Evolutionary conservation across 1,140 invertebrate genomes (phyloP), one percentile per base, ranked within the genome.

Genomic region (Phthorimaea operculella): DNA sequence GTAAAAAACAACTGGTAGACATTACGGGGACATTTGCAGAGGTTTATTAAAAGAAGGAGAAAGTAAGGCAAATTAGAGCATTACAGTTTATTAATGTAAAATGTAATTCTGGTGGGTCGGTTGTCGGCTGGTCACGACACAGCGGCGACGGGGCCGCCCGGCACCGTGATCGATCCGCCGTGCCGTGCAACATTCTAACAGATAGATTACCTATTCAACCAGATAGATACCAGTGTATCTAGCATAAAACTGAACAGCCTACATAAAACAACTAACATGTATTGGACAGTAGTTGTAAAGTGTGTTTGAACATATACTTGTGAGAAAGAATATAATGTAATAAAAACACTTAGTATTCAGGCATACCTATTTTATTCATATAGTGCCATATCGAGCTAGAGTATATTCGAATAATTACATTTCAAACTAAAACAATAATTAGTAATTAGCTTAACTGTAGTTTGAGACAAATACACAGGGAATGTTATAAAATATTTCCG

Each of bases 11-110:
- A 84, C 81, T 84, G 81, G 69, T 84, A 72, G 60, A 80, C 67
- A 76, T 76, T 72, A 77, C 74, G 54, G 70, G 67, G 72, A 64
- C 64, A 63, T 68, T 79, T 78, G 66, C 69, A 72, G 70, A 66
- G 71, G 74, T 74, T 80, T 77, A 77, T 83, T 79, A 80, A 79
- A 83, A 79, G 81, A 80, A 81, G 59, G 66, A 72, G 65, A 80
- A 81, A 80, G 79, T 82, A 75, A 75, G 70, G 67, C 58, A 78
- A 83, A 83, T 81, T 84, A 83, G 69, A 81, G 73, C 76, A 80
- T 75, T 79, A 81, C 79, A 76, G 75, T 75, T 81, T 84, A 80
- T 84, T 84, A 84, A 82, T 80, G 79, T 82, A 72, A 71, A 75
- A 74, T 75, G 76, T 84, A 81, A 82, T 79, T 83, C 82, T 65